Conservation (phyloP, 2,113 vertebrate species). For the Ictalurus furcatus region DNA sequence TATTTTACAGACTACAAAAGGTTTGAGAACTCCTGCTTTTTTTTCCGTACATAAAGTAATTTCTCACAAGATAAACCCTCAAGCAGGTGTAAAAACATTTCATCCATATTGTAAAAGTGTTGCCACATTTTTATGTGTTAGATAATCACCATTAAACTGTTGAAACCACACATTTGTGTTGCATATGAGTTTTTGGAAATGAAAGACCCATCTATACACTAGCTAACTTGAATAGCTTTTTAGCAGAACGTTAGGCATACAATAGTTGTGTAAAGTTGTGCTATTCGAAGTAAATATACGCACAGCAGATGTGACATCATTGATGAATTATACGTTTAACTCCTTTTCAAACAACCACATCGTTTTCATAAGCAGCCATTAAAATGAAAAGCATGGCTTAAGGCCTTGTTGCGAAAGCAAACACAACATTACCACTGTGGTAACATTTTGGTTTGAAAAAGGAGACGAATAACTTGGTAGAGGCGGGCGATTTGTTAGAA, state of each 20-base stretch:
- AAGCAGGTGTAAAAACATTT: neutral
- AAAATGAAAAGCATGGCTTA: neutral
- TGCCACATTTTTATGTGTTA: neutral
- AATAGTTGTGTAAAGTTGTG: neutral
- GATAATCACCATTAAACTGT: neutral
- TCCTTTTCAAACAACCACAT: neutral
- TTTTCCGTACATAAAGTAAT: neutral
- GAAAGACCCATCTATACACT: neutral
- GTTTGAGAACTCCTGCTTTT: neutral
- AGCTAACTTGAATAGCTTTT: neutral
- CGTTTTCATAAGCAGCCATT: neutral
- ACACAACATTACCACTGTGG: neutral
- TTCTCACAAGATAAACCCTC: neutral
- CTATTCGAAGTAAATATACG: neutral
- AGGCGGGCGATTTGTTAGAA: neutral
- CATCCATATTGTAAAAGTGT: neutral
- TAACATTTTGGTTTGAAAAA: neutral
- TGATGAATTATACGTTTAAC: neutral
- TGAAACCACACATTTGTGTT: neutral
- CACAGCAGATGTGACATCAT: neutral
- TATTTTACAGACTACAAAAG: neutral
- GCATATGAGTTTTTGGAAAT: neutral
- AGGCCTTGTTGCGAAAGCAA: neutral
- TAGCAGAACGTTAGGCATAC: neutral
- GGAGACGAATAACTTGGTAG: neutral